Conservation (phyloP, 2,113 vertebrate species). For the Archilochus colubris region DNA sequence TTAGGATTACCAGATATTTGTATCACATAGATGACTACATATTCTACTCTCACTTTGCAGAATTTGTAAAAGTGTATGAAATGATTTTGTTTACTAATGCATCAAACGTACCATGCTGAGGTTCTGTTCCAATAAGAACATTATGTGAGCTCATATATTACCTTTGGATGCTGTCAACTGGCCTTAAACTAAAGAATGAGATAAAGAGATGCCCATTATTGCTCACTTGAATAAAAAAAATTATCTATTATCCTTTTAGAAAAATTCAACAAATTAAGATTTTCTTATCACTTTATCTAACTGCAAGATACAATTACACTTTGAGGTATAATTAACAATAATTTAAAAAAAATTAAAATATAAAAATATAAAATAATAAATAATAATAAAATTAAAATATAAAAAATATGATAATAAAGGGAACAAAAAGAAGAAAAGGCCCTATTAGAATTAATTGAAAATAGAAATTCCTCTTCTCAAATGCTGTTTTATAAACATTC, state of each 20-base stretch:
- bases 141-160: background rate
- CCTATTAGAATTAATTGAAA: background rate
- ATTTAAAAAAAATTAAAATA: background rate
- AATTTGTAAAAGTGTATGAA: background rate
- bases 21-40: background rate
- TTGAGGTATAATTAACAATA: constrained; percentile 25
- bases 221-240: constrained; percentile 8
- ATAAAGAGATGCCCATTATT: background rate
- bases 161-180: background rate
- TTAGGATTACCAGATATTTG: background rate
- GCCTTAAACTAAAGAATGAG: background rate
- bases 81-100: background rate
- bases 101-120: background rate
- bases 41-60: background rate
- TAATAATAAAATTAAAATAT: no score
- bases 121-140: background rate
- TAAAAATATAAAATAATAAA: no score
- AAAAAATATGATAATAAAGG: background rate
- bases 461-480: background rate
- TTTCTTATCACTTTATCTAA: constrained; percentile 5
- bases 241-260: background rate
- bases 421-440: background rate
- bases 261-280: constrained; percentile 2
- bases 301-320: constrained; percentile 26
- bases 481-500: background rate